Evolutionary conservation across 2,797 vertebrate species (phyloP).

Genomic region (Harpagifer antarcticus): DNA sequence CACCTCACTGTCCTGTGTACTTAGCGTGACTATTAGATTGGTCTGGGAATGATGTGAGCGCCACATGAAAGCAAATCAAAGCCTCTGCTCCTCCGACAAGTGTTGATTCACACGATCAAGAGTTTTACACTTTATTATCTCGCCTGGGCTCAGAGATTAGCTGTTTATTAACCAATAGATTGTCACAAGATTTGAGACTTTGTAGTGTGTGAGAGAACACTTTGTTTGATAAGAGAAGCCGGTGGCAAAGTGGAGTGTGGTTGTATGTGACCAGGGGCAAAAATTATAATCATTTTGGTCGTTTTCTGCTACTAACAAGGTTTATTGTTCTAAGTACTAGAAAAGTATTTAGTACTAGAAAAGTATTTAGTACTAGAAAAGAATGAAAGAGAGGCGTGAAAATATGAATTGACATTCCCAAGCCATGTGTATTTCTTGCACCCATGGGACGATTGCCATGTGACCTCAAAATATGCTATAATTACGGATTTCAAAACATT

Average conservation of each 20-base stretch:
- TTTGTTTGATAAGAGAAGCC: constrained; percentile 4
- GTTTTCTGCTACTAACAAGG: too few species aligned
- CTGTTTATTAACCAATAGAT: constrained; percentile 16
- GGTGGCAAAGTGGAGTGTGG: too few species aligned
- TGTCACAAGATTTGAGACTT: neutral
- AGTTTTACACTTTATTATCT: constrained; percentile 9
- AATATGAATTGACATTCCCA: constrained; percentile 8
- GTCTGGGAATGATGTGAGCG: constrained; percentile 31
- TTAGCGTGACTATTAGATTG: constrained; percentile 22
- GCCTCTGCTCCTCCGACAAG: neutral
- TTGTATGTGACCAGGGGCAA: too few species aligned
- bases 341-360: neutral
- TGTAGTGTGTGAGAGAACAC: neutral
- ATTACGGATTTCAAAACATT: constrained; percentile 20
- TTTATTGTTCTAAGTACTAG: neutral
- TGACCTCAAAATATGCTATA: constrained; percentile 37
- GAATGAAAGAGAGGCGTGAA: neutral
- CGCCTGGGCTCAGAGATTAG: neutral
- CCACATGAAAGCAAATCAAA: constrained; percentile 3
- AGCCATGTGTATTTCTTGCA: neutral
- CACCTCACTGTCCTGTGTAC: constrained; percentile 52
- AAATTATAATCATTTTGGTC: too few species aligned
- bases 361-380: neutral
- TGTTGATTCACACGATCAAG: neutral
- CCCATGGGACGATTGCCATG: constrained; percentile 22